Evolutionary conservation across 2,797 vertebrate genomes (phyloP).

Genomic region (Notamacropus eugenii): DNA sequence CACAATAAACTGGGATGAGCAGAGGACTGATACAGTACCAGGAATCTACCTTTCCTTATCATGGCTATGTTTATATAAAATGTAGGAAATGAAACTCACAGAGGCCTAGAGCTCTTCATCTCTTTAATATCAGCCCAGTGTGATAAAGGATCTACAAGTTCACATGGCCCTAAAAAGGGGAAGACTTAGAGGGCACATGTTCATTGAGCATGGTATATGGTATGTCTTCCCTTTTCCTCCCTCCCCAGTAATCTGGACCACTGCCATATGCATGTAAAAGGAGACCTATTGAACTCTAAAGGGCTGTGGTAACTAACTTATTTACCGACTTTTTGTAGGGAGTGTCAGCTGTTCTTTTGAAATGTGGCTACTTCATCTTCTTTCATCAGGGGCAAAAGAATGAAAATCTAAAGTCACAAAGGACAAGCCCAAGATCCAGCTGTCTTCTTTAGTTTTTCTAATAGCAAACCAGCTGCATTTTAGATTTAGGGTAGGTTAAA

Average conservation of each 20-base stretch:
- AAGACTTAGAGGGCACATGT: not conserved
- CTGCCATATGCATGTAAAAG: conserved; percentile 62
- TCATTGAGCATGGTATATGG: not conserved
- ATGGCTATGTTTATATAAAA: not conserved
- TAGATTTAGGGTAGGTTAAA: not conserved
- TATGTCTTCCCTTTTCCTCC: conserved; percentile 23
- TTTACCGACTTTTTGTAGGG: conserved; percentile 45
- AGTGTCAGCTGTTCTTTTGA: conserved; percentile 66
- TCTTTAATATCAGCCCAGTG: not conserved
- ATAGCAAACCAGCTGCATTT: conserved; percentile 53
- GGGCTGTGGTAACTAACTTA: conserved; percentile 44
- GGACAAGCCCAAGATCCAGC: conserved; percentile 52
- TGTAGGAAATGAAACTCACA: not conserved
- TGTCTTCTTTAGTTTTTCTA: conserved; percentile 59
- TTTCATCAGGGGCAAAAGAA: conserved; percentile 50
- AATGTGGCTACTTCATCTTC: conserved; percentile 69
- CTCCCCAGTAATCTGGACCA: conserved; percentile 50
- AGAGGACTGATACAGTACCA: not conserved
- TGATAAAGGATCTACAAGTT: not conserved
- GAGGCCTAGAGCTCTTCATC: not conserved
- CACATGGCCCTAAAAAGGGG: not conserved
- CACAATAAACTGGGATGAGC: not conserved
- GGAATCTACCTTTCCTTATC: not conserved
- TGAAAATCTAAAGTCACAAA: conserved; percentile 73
- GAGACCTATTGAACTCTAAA: conserved; percentile 19